Percentiles rank a stretch among this genome's conserved stretches.
Evolutionary conservation across 2,113 vertebrate species (phyloP).

Genomic region (Phyllostomus discolor): DNA sequence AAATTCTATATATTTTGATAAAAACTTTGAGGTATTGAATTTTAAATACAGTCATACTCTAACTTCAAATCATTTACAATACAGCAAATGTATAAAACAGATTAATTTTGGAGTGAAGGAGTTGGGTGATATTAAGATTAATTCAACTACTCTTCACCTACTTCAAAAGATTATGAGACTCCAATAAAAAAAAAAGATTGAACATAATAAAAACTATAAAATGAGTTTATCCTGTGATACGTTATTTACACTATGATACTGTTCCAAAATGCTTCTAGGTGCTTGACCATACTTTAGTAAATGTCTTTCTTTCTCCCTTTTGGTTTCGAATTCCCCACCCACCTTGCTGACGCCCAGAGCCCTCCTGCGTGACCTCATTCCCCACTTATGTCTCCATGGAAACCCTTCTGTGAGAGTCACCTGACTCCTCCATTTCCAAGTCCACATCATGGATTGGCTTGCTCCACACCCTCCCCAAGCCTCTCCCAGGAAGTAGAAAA

Average conservation of each 20-base stretch:
- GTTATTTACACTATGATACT: neutral
- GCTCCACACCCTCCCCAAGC: neutral
- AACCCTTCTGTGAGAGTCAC: neutral
- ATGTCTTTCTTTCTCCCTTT: neutral
- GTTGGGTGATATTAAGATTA: neutral
- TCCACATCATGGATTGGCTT: neutral
- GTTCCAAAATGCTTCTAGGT: neutral
- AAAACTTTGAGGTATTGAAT: neutral
- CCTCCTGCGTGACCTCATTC: neutral
- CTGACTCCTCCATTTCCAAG: neutral
- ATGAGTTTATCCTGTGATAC: neutral
- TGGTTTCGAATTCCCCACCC: neutral
- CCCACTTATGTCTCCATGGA: neutral
- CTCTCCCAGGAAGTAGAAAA: neutral
- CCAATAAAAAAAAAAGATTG: neutral
- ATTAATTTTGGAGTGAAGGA: neutral
- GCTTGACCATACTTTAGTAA: neutral
- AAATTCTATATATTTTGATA: neutral
- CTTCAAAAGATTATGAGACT: neutral
- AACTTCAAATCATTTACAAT: neutral
- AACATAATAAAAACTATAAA: neutral
- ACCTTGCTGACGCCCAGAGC: neutral
- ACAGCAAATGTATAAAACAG: neutral
- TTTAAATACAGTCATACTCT: neutral
- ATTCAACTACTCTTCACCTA: neutral